Percentiles rank a stretch among this genome's conserved stretches.
Conservation (phyloP, 2,797 vertebrate species). For the Periparus ater region DNA sequence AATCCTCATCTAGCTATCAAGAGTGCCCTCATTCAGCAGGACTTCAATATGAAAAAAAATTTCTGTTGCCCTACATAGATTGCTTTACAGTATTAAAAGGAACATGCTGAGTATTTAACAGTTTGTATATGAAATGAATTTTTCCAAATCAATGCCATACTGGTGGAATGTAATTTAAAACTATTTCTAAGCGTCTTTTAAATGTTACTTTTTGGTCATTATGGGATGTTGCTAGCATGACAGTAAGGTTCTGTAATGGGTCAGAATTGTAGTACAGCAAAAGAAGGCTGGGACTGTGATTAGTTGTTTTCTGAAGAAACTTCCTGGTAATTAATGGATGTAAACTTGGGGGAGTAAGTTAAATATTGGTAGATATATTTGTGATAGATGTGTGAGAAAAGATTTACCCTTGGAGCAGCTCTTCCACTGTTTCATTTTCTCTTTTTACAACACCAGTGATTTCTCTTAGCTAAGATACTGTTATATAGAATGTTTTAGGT, state of each 20-base stretch:
- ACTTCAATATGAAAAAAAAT: neutral
- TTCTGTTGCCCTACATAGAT: neutral
- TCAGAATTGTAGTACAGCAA: neutral
- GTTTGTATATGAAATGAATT: neutral
- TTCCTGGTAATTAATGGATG: neutral
- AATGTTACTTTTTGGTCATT: neutral
- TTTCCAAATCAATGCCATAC: neutral
- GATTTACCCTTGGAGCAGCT: neutral
- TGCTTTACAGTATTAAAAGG: neutral
- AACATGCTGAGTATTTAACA: neutral
- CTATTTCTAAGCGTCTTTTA: neutral
- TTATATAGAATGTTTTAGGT: neutral
- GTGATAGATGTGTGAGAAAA: neutral
- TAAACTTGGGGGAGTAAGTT: neutral
- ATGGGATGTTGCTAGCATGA: neutral
- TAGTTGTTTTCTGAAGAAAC: neutral
- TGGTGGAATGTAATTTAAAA: neutral
- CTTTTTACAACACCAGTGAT: neutral
- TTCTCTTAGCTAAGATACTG: neutral
- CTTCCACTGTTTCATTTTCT: neutral
- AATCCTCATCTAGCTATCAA: neutral
- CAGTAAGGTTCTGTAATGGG: neutral
- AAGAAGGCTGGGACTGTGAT: neutral
- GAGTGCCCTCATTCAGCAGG: neutral
- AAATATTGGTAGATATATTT: neutral